Evolutionary conservation across 53 echinoderm and acorn worm species (phyloP), one percentile per base, ranked within the genome.

Genomic region (Crossaster papposus): DNA sequence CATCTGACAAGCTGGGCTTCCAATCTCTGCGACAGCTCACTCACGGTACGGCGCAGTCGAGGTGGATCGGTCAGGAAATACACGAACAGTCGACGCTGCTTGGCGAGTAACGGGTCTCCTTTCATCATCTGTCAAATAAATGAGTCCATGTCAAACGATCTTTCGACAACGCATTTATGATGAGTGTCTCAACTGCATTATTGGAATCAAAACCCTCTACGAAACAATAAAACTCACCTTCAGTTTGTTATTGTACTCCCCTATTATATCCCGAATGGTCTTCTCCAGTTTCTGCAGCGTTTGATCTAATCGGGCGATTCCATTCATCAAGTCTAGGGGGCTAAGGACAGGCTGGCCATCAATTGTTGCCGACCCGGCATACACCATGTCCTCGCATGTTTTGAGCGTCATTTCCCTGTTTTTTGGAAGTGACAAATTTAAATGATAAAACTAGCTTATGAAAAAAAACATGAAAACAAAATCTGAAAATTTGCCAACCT

Each of bases 31-130:
- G 92, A 51, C 70, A 91, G 36, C 36, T 91, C 91, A 72, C 73
- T 72, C 29, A 91, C 72, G 62, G 87, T 85, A 62, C 95, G 84
- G 34, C 96, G 92, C n/a, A 97, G 88, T 83, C 93, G 83, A 23
- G 81, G 65, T 23, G 94, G 95, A 50, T 97, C 92, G 22, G 90
- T 93, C 83, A 97, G 93, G 98, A 97, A 95, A 78, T 96, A 89
- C 37, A 96, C 94, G 64, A 94, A 97, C 31, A 97, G 92, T 23
- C 91, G 96, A 13, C 98, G 88, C 89, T 94, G 84, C 54, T 86
- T 80, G 29, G 94, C 75, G 23, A 96, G 83, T 30, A 97, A 70
- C 2, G 92, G 93, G 72, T 97, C 94, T 51, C 91, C 88, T 88
- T 97, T 94, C 86, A 97, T 75, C 64, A 85, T 88, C 98, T 97